phyloP scores from a whole-genome alignment of 1,140 invertebrate genomes.

The Rhizoglyphus robini region DNA sequence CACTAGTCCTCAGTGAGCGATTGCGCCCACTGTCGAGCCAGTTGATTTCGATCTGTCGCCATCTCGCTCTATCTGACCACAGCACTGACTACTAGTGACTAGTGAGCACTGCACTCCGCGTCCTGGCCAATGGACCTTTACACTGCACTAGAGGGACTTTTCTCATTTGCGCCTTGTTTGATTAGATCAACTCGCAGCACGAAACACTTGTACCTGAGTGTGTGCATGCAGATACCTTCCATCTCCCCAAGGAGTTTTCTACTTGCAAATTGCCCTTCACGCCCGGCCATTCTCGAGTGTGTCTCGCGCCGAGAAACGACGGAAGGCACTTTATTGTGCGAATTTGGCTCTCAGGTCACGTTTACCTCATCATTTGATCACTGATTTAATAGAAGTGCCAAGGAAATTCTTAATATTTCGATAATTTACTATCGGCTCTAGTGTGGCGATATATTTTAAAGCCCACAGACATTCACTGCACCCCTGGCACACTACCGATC shows the following conservation, averaged over 20 bases:
- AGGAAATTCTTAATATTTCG: slow-evolving; percentile 13
- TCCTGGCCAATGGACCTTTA: too few species aligned
- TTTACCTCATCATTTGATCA: slow-evolving; percentile 17
- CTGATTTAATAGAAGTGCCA: not conserved
- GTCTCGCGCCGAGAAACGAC: not conserved
- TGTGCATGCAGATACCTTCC: slow-evolving; percentile 4
- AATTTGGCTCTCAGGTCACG: slow-evolving; percentile 9
- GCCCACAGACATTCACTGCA: not conserved
- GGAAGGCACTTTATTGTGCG: not conserved
- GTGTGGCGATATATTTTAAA: not conserved
- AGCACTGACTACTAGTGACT: too few species aligned
- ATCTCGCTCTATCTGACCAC: not conserved
- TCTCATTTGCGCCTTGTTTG: not conserved
- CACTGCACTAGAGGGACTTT: too few species aligned
- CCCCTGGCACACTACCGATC: not conserved
- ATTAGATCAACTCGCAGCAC: slow-evolving; percentile 7
- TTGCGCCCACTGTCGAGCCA: too few species aligned
- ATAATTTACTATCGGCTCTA: not conserved
- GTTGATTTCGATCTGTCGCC: not conserved
- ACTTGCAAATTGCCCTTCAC: slow-evolving; percentile 14
- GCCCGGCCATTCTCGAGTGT: not conserved
- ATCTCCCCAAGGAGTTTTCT: slow-evolving; percentile 11
- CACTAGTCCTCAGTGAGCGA: too few species aligned
- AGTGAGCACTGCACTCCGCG: too few species aligned
- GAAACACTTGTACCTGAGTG: not conserved